Percentiles rank a stretch among this genome's conserved stretches.
phyloP scores from a whole-genome alignment of 1,140 invertebrate genomes.

The Zaprionus gabonicus region DNA sequence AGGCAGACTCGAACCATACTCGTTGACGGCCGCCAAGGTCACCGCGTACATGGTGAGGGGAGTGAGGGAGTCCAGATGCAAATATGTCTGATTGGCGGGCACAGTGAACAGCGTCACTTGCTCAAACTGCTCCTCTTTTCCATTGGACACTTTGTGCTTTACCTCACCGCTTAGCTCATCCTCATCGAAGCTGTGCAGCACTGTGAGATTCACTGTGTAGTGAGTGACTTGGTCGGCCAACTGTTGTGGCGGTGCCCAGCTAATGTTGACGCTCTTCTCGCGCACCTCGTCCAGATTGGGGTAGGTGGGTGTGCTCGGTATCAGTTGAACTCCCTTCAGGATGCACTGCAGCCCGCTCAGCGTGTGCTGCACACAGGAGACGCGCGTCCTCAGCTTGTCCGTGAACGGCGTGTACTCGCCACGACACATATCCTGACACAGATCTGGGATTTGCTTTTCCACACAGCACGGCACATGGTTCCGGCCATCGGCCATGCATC shows the following conservation, averaged over 20 bases:
- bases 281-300: conserved; percentile 89
- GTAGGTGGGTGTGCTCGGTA: conserved; percentile 89
- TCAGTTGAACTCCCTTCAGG: conserved; percentile 90
- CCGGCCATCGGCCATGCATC: conserved; percentile 90
- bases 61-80: conserved; percentile 86
- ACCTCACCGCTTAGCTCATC: conserved; percentile 69
- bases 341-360: conserved; percentile 92
- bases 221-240: conserved; percentile 88
- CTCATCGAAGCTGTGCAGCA: conserved; percentile 88
- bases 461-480: conserved; percentile 94
- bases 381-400: conserved; percentile 92
- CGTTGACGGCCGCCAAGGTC: conserved; percentile 89
- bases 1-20: conserved; percentile 90
- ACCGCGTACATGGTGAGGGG: conserved; percentile 94
- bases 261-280: conserved; percentile 88
- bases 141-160: conserved; percentile 20
- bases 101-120: conserved; percentile 84
- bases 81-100: conserved; percentile 85
- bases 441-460: conserved; percentile 91
- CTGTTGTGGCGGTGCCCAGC: conserved; percentile 88
- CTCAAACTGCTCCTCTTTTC: conserved; percentile 12
- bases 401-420: conserved; percentile 93
- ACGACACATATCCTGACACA: conserved; percentile 93
- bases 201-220: conserved; percentile 90
- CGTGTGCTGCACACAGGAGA: conserved; percentile 92